Conservation (phyloP, 2,888 invertebrate genomes). For the Eupithecia inturbata region DNA sequence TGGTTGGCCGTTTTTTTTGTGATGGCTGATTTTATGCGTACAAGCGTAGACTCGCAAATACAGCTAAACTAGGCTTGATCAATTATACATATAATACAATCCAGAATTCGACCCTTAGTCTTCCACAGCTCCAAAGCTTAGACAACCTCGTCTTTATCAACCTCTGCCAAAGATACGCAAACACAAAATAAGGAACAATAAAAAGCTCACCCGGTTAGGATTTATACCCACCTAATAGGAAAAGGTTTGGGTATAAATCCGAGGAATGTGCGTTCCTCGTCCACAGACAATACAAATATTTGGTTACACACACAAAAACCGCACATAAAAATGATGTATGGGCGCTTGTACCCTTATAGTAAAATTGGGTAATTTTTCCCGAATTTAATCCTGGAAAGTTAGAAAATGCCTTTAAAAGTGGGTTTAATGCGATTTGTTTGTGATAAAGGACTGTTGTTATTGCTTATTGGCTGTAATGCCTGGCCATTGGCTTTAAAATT, state of each 20-base stretch:
- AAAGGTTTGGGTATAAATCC: conserved; percentile 64
- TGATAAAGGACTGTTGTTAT: conserved; percentile 30
- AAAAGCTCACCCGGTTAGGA: conserved; percentile 46
- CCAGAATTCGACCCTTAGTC: not conserved
- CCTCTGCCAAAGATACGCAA: conserved; percentile 7
- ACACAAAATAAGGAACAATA: conserved; percentile 30
- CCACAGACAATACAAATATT: conserved; percentile 77
- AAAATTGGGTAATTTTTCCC: conserved; percentile 67
- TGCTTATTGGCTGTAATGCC: conserved; percentile 23
- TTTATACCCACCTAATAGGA: conserved; percentile 59
- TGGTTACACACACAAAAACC: conserved; percentile 61
- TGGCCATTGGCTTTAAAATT: conserved; percentile 18
- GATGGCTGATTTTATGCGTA: too few relatives aligned
- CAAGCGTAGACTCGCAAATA: not conserved
- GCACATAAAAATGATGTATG: conserved; percentile 75
- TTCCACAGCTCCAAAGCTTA: not conserved
- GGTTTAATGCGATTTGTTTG: conserved; percentile 39
- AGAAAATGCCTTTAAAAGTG: conserved; percentile 39
- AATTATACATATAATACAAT: not conserved
- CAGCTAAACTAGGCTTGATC: not conserved
- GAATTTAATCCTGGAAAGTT: conserved; percentile 46
- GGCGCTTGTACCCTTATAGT: conserved; percentile 49
- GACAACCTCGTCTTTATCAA: not conserved
- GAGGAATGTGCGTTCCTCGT: conserved; percentile 63
- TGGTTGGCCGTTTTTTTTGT: too few relatives aligned